Evolutionary conservation across 2,113 vertebrate genomes (phyloP).

Genomic region (Crotalus horridus): DNA sequence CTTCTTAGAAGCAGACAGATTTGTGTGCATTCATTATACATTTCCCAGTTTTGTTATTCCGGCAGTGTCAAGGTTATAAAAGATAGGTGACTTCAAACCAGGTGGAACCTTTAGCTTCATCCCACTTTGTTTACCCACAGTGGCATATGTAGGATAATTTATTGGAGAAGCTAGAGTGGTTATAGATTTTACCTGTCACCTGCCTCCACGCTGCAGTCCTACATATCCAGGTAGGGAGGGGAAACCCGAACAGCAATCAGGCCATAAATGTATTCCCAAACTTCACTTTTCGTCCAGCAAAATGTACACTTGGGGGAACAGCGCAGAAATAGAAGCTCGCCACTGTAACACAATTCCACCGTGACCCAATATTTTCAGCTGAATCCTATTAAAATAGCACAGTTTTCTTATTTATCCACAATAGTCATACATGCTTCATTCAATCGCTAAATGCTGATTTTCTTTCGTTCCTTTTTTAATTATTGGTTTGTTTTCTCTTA

Average conservation of each 20-base stretch:
- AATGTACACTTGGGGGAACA: not conserved
- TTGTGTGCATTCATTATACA: slow-evolving; percentile 5
- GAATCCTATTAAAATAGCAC: not conserved
- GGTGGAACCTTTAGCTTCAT: slow-evolving; percentile 10
- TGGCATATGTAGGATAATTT: slow-evolving; percentile 21
- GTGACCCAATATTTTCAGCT: not conserved
- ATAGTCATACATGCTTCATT: too few species aligned
- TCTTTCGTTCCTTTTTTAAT: not conserved
- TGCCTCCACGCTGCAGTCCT: not conserved
- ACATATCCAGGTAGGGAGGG: not conserved
- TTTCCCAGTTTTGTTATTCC: slow-evolving; percentile 18
- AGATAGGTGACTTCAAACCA: slow-evolving; percentile 15
- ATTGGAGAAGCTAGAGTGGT: slow-evolving; percentile 10
- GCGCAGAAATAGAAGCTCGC: not conserved
- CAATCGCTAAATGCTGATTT: not conserved
- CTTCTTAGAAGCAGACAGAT: not conserved
- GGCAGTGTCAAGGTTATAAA: slow-evolving; percentile 13
- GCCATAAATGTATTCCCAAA: not conserved
- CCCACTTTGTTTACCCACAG: slow-evolving; percentile 21
- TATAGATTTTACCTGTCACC: slow-evolving; percentile 28
- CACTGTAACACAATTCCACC: not conserved
- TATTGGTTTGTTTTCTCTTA: not conserved
- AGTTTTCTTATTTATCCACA: not conserved
- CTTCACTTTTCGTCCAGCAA: not conserved
- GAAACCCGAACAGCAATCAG: not conserved